Percentiles rank a stretch among this genome's conserved stretches.
Conservation (phyloP, 2,797 vertebrate species). For the Hippocampus kuda region DNA sequence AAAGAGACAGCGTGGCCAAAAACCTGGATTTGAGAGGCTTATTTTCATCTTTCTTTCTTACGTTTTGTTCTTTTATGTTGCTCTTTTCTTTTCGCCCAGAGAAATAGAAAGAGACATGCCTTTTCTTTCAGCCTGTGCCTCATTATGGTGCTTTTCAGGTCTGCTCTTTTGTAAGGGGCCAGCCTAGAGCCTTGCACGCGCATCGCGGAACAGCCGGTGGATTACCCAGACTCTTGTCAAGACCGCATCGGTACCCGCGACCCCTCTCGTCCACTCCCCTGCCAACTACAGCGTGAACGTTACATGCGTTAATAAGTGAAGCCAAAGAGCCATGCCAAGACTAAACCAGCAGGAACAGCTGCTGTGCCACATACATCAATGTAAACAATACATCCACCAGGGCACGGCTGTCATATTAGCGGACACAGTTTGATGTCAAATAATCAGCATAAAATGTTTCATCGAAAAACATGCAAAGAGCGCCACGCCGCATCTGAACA, state of each 20-base stretch:
- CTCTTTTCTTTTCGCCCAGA: constrained; percentile 59
- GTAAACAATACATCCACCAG: constrained; percentile 43
- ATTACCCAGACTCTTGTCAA: constrained; percentile 51
- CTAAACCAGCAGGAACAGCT: constrained; percentile 52
- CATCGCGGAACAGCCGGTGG: constrained; percentile 49
- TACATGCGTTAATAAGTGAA: constrained; percentile 56
- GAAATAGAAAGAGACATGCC: constrained; percentile 65
- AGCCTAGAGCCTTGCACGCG: constrained; percentile 42
- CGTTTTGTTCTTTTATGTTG: constrained; percentile 58
- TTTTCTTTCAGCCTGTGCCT: constrained; percentile 58
- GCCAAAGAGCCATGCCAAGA: constrained; percentile 47
- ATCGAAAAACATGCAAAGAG: constrained; percentile 29
- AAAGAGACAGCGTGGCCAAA: constrained; percentile 62
- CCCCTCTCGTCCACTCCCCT: constrained; percentile 30
- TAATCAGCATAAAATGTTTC: constrained; percentile 32
- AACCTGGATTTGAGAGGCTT: constrained; percentile 62
- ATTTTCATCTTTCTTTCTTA: constrained; percentile 65
- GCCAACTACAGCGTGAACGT: constrained; percentile 42
- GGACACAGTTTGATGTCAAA: constrained; percentile 35
- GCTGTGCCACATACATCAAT: constrained; percentile 35
- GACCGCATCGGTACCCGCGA: constrained; percentile 35
- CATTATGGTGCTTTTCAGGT: constrained; percentile 64
- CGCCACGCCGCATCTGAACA: constrained; percentile 23
- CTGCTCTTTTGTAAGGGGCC: constrained; percentile 55
- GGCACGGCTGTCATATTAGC: constrained; percentile 29